A percentile compares a stretch with the other conserved stretches of the same genome.
These are phyloP conservation scores for Holothuria glaberrima DNA, from an alignment of 35 echinoderm and acorn worm genomes.

Conservation along the genomic window DNA sequence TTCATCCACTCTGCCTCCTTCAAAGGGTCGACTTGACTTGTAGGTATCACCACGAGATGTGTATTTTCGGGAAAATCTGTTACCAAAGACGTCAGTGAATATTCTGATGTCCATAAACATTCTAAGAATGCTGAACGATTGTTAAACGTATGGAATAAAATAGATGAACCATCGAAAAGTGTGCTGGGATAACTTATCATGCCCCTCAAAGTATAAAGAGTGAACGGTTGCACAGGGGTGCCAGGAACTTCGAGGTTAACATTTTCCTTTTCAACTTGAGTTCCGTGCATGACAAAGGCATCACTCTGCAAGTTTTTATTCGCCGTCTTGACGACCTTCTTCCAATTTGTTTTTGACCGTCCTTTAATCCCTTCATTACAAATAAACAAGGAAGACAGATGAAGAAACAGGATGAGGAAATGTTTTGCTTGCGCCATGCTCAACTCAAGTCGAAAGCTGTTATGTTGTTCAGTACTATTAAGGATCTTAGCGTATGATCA, in stretches of 20 bases:
- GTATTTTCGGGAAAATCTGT: constrained; percentile 59
- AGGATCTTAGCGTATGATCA: too few species aligned
- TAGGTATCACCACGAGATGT: constrained; percentile 75
- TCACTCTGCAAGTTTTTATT: too few species aligned
- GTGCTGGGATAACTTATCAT: constrained; percentile 63
- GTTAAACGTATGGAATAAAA: constrained; percentile 83
- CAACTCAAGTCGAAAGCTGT: too few species aligned
- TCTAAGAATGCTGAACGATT: constrained; percentile 80
- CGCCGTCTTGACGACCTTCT: too few species aligned
- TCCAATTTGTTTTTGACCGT: too few species aligned
- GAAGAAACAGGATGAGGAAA: too few species aligned
- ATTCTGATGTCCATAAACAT: constrained; percentile 80
- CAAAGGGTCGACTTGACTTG: constrained; percentile 55
- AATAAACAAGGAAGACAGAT: too few species aligned
- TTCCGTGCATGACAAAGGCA: too few species aligned
- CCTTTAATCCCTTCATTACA: too few species aligned
- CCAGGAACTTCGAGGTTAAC: neutral
- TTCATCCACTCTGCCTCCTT: constrained; percentile 83
- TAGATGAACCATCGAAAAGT: constrained; percentile 49
- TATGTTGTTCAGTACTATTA: too few species aligned
- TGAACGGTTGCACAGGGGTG: constrained; percentile 56
- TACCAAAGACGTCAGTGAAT: constrained; percentile 67
- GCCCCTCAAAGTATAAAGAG: constrained; percentile 65
- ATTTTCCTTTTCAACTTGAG: too few species aligned
- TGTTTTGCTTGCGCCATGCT: too few species aligned